Evolutionary conservation across 2,888 invertebrate species (phyloP).

Genomic region (Linyphia triangularis): DNA sequence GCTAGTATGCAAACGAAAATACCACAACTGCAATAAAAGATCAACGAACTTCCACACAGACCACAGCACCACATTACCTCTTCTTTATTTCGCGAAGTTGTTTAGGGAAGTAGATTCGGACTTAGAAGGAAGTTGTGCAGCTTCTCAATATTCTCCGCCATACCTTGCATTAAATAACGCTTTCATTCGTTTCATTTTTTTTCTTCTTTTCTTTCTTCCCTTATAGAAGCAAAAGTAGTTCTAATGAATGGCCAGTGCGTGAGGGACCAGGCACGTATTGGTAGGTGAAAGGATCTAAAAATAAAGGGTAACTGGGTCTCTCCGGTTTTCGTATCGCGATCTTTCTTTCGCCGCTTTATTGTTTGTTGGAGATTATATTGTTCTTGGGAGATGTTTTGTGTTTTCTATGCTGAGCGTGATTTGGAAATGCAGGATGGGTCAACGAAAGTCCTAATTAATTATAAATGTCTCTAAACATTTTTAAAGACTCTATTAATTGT

Average conservation of each 20-base stretch:
- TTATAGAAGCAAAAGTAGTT: constrained; percentile 11
- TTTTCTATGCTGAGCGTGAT: neutral
- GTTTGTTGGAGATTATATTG: constrained; percentile 14
- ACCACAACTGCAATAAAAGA: constrained; percentile 24
- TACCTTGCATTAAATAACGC: constrained; percentile 45
- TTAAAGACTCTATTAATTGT: too few species aligned
- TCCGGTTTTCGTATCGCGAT: constrained; percentile 13
- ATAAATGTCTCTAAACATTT: too few species aligned
- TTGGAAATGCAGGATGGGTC: neutral
- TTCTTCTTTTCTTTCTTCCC: constrained; percentile 20
- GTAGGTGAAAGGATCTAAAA: constrained; percentile 64
- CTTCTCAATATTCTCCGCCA: constrained; percentile 68
- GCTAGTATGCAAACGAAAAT: constrained; percentile 47
- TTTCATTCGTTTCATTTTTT: neutral
- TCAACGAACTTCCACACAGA: constrained; percentile 60
- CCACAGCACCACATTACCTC: neutral
- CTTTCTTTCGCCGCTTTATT: neutral
- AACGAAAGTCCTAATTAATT: too few species aligned
- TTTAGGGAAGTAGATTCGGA: constrained; percentile 65
- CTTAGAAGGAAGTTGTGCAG: constrained; percentile 44
- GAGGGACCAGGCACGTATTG: constrained; percentile 25
- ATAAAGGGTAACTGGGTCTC: constrained; percentile 69
- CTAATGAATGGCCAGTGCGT: constrained; percentile 62
- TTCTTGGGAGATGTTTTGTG: neutral
- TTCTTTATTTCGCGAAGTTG: constrained; percentile 24